Conservation (phyloP, 2,888 invertebrate species). For the Torymus texanus region DNA sequence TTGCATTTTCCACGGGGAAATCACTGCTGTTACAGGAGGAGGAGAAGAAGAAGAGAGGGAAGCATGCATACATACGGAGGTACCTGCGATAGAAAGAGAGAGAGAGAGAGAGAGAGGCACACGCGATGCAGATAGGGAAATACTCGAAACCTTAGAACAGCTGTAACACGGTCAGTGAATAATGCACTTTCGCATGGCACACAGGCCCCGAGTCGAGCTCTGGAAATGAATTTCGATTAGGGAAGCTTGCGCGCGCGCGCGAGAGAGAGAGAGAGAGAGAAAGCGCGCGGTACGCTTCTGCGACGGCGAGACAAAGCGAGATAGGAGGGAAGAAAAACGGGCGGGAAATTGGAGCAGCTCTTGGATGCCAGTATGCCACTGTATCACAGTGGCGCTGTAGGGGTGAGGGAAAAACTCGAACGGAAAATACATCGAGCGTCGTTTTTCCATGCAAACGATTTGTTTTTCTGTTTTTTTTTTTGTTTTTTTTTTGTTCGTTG, state of each 20-base stretch:
- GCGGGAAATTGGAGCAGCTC: constrained; percentile 49
- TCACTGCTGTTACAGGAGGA: constrained; percentile 41
- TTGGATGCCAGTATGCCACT: neutral
- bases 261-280: constrained; percentile 15
- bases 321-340: constrained; percentile 42
- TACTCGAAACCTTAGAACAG: constrained; percentile 53
- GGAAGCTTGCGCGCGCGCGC: neutral
- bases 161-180: constrained; percentile 57
- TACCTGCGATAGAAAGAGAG: neutral
- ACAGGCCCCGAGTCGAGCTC: neutral
- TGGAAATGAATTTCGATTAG: constrained; percentile 60
- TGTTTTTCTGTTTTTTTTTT: neutral
- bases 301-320: neutral
- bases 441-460: constrained; percentile 2
- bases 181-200: constrained; percentile 50
- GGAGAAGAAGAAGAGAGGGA: neutral
- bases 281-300: constrained; percentile 2
- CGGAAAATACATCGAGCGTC: constrained; percentile 12
- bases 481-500: too few relatives aligned
- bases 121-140: neutral
- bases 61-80: neutral
- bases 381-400: too few relatives aligned
- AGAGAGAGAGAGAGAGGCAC: neutral
- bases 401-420: constrained; percentile 16
- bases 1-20: constrained; percentile 58